phyloP scores from a whole-genome alignment of 2,797 vertebrate genomes.

The Sebastes matsubarae region DNA sequence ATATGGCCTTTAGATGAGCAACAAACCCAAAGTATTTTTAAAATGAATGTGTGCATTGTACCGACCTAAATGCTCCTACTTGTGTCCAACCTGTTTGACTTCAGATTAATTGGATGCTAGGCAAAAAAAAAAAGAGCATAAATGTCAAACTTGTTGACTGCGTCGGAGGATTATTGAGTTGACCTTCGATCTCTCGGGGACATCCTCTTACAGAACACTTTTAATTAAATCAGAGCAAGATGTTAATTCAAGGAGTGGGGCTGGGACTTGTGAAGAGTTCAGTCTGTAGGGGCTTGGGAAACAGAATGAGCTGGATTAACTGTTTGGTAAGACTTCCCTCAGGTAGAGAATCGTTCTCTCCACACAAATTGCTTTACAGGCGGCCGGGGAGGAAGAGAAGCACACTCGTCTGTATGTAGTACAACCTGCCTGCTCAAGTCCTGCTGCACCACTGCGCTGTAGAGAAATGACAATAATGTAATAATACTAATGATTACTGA shows the following conservation, averaged over 20 bases:
- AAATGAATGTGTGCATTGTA: background rate
- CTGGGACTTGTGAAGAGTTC: conserved; percentile 20
- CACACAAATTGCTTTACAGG: background rate
- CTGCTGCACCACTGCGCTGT: background rate
- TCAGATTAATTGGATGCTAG: conserved; percentile 35
- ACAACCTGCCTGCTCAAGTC: background rate
- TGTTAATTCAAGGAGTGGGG: conserved; percentile 53
- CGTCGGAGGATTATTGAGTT: conserved; percentile 63
- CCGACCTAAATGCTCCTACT: background rate
- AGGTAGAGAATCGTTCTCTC: background rate
- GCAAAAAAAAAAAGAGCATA: background rate
- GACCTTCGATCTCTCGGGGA: conserved; percentile 65
- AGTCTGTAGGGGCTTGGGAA: conserved; percentile 16
- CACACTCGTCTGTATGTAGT: background rate
- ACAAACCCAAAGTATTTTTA: background rate
- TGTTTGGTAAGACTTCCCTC: background rate
- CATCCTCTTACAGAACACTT: conserved; percentile 41
- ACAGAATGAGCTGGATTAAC: conserved; percentile 11
- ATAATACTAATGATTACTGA: background rate
- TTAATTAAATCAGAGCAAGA: conserved; percentile 69
- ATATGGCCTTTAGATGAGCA: background rate
- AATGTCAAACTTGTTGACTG: conserved; percentile 67
- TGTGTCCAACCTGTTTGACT: conserved; percentile 46
- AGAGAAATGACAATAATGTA: background rate
- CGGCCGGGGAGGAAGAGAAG: background rate